Percentiles rank a stretch among this genome's conserved stretches.
Conservation (phyloP, 2,888 invertebrate genomes). For the Polymixis lichenea region DNA sequence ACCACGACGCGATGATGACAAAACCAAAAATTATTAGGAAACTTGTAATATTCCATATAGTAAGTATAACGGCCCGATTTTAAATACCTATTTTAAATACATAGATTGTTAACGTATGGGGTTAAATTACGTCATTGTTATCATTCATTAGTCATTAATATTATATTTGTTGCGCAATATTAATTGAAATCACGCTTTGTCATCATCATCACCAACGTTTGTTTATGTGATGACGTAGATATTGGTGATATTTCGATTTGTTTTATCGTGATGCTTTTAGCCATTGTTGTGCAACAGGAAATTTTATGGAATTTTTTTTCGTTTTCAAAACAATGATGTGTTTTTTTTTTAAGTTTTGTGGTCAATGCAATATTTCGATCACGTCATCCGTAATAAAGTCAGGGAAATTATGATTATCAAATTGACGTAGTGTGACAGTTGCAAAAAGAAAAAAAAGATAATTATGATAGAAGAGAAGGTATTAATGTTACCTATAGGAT, state of each 20-base stretch:
- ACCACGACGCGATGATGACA: slow-evolving; percentile 12
- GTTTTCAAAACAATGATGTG: not conserved
- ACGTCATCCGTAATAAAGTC: not conserved
- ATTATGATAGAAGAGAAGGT: too few species aligned
- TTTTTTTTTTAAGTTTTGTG: not conserved
- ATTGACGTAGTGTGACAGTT: not conserved
- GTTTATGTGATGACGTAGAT: not conserved
- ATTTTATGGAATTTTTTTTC: slow-evolving; percentile 1
- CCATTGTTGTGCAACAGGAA: not conserved
- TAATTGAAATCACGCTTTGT: slow-evolving; percentile 19
- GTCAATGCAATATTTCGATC: slow-evolving; percentile 6
- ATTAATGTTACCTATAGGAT: too few species aligned
- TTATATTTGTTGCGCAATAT: slow-evolving; percentile 23
- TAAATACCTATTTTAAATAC: slow-evolving; percentile 3
- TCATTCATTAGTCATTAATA: not conserved
- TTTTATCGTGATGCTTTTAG: not conserved
- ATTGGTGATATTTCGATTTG: not conserved
- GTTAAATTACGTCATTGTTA: slow-evolving; percentile 17
- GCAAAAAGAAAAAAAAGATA: too few species aligned
- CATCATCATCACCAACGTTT: not conserved
- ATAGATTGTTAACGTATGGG: slow-evolving; percentile 1
- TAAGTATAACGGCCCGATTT: not conserved
- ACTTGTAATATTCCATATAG: not conserved
- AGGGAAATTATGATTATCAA: too few species aligned
- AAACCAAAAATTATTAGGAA: slow-evolving; percentile 10